Evolutionary conservation across 2,113 vertebrate species (phyloP).

Genomic region (Thymallus thymallus): DNA sequence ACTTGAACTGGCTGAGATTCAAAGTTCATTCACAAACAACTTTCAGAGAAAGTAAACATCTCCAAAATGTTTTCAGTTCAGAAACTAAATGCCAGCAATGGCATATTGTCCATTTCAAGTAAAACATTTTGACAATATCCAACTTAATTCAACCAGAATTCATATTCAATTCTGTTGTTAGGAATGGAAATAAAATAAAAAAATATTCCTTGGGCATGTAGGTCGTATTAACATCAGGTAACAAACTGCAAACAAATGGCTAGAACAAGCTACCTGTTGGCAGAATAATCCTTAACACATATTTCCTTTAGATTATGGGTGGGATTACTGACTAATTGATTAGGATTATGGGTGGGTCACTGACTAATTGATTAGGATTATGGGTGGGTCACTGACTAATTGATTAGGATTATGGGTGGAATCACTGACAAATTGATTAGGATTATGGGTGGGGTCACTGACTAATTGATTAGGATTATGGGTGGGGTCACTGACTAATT

Average conservation of each 20-base stretch:
- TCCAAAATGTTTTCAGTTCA: conserved; percentile 38
- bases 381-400: too few relatives aligned
- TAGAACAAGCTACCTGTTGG: neutral
- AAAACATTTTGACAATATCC: conserved; percentile 33
- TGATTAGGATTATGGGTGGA: too few relatives aligned
- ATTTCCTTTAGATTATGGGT: conserved; percentile 4
- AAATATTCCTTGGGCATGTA: conserved; percentile 3
- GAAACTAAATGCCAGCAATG: conserved; percentile 24
- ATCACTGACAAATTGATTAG: too few relatives aligned
- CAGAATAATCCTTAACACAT: neutral
- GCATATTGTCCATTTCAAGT: conserved; percentile 55
- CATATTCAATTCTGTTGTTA: conserved; percentile 39
- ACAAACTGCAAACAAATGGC: neutral
- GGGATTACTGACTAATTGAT: too few relatives aligned
- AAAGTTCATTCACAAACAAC: conserved; percentile 54
- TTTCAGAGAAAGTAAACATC: conserved; percentile 49
- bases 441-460: too few relatives aligned
- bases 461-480: too few relatives aligned
- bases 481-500: too few relatives aligned
- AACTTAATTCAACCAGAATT: conserved; percentile 56
- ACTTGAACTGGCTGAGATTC: conserved; percentile 40
- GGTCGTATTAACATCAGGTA: neutral
- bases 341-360: too few relatives aligned
- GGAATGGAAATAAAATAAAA: conserved; percentile 57
- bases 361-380: too few relatives aligned